Percentiles rank a stretch among this genome's conserved stretches.
phyloP scores from a whole-genome alignment of 1,140 invertebrate species.

The Coboldia fuscipes region DNA sequence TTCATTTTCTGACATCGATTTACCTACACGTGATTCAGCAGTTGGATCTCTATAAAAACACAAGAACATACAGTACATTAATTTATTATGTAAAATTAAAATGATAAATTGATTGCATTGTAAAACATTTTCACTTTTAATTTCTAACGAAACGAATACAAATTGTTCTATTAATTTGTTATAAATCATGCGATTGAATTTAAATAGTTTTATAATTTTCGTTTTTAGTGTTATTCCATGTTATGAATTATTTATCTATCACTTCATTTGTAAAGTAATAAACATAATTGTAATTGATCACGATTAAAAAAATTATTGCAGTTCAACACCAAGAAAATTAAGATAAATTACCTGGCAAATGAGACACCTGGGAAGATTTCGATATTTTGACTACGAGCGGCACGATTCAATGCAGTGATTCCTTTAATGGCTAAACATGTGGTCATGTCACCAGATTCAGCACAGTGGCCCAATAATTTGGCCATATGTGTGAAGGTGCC shows the following conservation, averaged over 20 bases:
- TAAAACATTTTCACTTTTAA: not conserved
- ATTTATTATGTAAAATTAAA: not conserved
- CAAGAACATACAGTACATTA: no score
- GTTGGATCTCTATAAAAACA: conserved; percentile 15
- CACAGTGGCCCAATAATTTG: conserved; percentile 15
- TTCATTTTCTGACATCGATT: conserved; percentile 26
- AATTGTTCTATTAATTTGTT: no score
- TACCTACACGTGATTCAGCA: conserved; percentile 22
- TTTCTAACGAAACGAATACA: no score
- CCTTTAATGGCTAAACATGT: conserved; percentile 34
- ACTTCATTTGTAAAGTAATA: no score
- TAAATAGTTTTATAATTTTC: no score
- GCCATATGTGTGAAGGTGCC: conserved; percentile 11
- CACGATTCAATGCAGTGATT: conserved; percentile 28
- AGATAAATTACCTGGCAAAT: conserved; percentile 31
- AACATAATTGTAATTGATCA: no score
- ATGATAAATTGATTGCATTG: not conserved
- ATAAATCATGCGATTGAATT: no score
- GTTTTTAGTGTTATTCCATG: no score
- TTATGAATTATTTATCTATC: no score
- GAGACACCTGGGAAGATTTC: conserved; percentile 30
- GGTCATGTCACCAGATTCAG: conserved; percentile 24
- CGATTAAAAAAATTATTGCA: no score
- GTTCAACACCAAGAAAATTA: no score
- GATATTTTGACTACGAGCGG: conserved; percentile 29